Evolutionary conservation across 2,797 vertebrate species (phyloP).

Genomic region (Natrix natrix): DNA sequence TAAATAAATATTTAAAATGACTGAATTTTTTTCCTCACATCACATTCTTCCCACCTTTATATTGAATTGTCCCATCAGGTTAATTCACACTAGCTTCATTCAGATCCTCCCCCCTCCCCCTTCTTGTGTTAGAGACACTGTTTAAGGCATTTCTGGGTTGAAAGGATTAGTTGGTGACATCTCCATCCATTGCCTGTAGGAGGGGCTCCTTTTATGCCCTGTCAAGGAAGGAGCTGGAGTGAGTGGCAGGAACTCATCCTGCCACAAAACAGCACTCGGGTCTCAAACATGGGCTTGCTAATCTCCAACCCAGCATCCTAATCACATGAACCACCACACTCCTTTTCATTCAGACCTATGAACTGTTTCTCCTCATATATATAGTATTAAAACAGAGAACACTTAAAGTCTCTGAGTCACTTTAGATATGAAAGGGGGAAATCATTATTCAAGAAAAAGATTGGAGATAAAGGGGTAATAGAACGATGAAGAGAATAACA

Average conservation of each 20-base stretch:
- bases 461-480: neutral
- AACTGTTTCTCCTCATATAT: neutral
- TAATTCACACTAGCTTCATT: neutral
- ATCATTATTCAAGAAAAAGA: neutral
- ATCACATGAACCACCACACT: neutral
- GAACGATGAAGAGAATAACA: neutral
- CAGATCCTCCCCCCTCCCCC: too few relatives aligned
- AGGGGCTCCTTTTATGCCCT: too few relatives aligned
- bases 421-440: neutral
- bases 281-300: neutral
- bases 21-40: neutral
- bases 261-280: neutral
- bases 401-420: neutral
- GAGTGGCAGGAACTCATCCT: neutral
- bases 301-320: neutral
- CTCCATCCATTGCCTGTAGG: neutral
- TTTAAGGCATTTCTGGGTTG: neutral
- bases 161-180: neutral
- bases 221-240: neutral
- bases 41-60: neutral
- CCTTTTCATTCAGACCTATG: neutral
- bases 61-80: neutral
- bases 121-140: neutral
- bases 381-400: neutral
- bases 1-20: neutral